These are phyloP conservation scores for Camponotus floridanus DNA, from an alignment of 1,140 invertebrate genomes.

Conservation along the genomic window DNA sequence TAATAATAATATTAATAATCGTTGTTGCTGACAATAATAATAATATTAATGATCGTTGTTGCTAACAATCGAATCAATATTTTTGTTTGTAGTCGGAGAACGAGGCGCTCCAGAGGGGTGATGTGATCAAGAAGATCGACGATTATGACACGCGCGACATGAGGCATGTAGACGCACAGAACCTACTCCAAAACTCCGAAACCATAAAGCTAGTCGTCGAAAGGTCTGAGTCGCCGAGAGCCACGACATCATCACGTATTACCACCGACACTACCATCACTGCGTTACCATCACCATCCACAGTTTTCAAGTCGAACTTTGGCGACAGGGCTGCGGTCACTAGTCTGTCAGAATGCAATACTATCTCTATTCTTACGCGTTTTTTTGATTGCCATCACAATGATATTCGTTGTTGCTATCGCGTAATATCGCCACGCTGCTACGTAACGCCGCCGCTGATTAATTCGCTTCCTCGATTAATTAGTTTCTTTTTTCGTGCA, in stretches of 20 bases:
- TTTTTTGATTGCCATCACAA: conserved; percentile 15
- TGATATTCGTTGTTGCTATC: conserved; percentile 32
- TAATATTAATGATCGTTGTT: not conserved
- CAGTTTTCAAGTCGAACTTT: conserved; percentile 84
- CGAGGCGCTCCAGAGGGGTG: conserved; percentile 93
- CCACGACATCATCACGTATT: conserved; percentile 73
- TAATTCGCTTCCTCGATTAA: conserved; percentile 54
- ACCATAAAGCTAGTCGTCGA: conserved; percentile 87
- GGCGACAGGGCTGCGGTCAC: conserved; percentile 79
- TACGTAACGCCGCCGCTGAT: conserved; percentile 12
- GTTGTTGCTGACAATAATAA: not conserved
- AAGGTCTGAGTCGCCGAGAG: conserved; percentile 85
- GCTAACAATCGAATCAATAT: not conserved
- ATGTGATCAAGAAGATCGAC: conserved; percentile 95
- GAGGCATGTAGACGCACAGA: conserved; percentile 96
- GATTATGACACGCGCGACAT: conserved; percentile 94
- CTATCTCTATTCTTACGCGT: conserved; percentile 63
- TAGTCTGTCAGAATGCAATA: conserved; percentile 83
- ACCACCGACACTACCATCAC: conserved; percentile 60
- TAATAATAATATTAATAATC: too few species aligned
- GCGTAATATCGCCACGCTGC: not conserved
- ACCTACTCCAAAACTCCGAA: conserved; percentile 93
- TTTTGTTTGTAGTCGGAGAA: conserved; percentile 90
- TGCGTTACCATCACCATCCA: conserved; percentile 86
- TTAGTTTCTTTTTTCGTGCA: conserved; percentile 16